phyloP scores from a whole-genome alignment of 2,113 vertebrate species.

The pig (Sus scrofa) region DNA sequence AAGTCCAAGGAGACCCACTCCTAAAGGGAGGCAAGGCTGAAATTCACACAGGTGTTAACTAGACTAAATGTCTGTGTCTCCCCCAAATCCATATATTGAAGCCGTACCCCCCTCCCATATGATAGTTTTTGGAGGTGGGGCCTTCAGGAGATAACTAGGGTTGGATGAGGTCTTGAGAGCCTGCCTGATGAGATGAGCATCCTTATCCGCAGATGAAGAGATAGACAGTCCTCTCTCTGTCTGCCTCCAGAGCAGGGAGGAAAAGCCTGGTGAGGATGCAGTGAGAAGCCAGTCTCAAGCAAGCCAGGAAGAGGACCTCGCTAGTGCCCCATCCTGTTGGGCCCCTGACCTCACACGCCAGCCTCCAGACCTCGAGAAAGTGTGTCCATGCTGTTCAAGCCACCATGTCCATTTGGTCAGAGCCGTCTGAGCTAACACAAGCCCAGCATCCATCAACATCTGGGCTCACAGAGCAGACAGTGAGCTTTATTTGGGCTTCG shows the following conservation, averaged over 20 bases:
- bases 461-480: background rate
- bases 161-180: too few species aligned
- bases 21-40: background rate
- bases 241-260: background rate
- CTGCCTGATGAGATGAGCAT: background rate
- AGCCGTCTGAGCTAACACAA: background rate
- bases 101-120: background rate
- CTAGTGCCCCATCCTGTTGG: rapidly evolving
- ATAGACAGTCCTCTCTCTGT: background rate
- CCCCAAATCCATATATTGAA: background rate
- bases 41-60: background rate
- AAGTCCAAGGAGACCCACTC: background rate
- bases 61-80: background rate
- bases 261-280: background rate
- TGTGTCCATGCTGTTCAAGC: background rate
- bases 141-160: background rate
- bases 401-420: background rate
- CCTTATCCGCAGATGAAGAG: background rate
- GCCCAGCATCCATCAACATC: background rate
- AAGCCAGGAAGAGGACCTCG: background rate
- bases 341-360: background rate
- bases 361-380: background rate
- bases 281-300: background rate
- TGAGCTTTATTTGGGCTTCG: background rate
- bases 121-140: background rate